Conservation (phyloP, 2,888 invertebrate species). For the Synergus laeviventris region DNA sequence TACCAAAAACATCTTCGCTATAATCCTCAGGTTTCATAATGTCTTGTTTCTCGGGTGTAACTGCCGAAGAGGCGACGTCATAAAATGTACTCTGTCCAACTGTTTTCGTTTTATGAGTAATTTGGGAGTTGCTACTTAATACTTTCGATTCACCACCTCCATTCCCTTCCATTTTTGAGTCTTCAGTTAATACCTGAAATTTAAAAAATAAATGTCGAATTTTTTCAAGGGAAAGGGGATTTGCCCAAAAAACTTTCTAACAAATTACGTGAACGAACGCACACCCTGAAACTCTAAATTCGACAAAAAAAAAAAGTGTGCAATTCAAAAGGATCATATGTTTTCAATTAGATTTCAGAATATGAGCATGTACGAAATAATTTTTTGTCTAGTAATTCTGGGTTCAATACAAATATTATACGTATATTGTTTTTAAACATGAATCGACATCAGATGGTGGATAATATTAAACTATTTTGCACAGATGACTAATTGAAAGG, state of each 20-base stretch:
- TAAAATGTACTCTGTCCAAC: slow-evolving; percentile 78
- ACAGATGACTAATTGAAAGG: slow-evolving; percentile 2
- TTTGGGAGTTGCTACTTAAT: slow-evolving; percentile 55
- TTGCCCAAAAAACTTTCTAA: neutral
- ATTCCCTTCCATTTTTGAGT: slow-evolving; percentile 70
- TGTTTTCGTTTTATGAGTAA: slow-evolving; percentile 72
- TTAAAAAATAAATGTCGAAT: neutral
- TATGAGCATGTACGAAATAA: neutral
- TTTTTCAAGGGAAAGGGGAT: neutral
- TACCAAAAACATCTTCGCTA: slow-evolving; percentile 79
- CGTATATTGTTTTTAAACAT: neutral
- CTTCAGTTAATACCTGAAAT: slow-evolving; percentile 70
- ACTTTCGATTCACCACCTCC: slow-evolving; percentile 63
- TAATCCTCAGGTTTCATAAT: slow-evolving; percentile 88
- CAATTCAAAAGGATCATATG: neutral
- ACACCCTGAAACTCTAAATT: slow-evolving; percentile 11
- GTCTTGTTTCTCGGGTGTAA: slow-evolving; percentile 84
- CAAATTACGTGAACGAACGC: neutral
- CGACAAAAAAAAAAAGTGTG: neutral
- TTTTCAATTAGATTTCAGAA: slow-evolving; percentile 25
- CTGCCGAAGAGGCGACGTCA: slow-evolving; percentile 70
- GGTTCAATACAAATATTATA: neutral
- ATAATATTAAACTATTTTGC: slow-evolving; percentile 2
- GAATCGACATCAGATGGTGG: neutral
- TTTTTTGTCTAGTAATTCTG: neutral